Evolutionary conservation across 2,888 invertebrate species (phyloP).

Genomic region (Drosophila borealis): DNA sequence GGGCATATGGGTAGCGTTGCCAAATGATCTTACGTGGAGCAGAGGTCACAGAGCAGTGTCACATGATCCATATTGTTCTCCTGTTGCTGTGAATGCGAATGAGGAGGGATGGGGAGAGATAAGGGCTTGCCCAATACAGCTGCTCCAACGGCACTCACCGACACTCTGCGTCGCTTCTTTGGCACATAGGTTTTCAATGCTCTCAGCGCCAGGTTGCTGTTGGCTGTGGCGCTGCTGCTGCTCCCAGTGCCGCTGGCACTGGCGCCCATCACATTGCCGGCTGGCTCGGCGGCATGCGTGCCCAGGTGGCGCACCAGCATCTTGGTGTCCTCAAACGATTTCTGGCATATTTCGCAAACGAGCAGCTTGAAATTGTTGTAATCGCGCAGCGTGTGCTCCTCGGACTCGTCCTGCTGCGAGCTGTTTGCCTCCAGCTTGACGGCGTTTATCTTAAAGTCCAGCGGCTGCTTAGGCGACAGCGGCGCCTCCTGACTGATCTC

Average conservation of each 20-base stretch:
- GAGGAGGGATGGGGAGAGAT: constrained; percentile 47
- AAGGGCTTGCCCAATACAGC: constrained; percentile 48
- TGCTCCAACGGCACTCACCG: constrained; percentile 83
- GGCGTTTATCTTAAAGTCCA: constrained; percentile 75
- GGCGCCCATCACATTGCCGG: constrained; percentile 82
- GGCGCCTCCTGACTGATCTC: constrained; percentile 47
- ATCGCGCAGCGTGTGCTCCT: constrained; percentile 76
- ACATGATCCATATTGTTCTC: constrained; percentile 88
- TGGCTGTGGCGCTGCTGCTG: constrained; percentile 42
- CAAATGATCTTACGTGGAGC: constrained; percentile 87
- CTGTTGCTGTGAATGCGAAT: constrained; percentile 85
- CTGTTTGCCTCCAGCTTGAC: constrained; percentile 74
- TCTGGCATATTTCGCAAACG: constrained; percentile 93
- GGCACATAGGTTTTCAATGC: constrained; percentile 82
- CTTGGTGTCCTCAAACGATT: constrained; percentile 92
- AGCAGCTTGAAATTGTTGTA: constrained; percentile 89
- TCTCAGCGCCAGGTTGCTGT: constrained; percentile 56
- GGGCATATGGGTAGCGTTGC: constrained; percentile 21
- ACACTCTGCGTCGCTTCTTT: constrained; percentile 86
- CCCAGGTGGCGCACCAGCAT: constrained; percentile 94
- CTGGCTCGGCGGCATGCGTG: constrained; percentile 87
- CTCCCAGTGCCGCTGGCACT: constrained; percentile 34
- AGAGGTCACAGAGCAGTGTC: constrained; percentile 91
- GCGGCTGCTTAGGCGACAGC: constrained; percentile 76
- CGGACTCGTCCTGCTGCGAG: constrained; percentile 57